A percentile compares a stretch with the other conserved stretches of the same genome.
These are phyloP conservation scores for Mimachlamys varia DNA, from an alignment of 2,888 invertebrate species.

Conservation along the genomic window DNA sequence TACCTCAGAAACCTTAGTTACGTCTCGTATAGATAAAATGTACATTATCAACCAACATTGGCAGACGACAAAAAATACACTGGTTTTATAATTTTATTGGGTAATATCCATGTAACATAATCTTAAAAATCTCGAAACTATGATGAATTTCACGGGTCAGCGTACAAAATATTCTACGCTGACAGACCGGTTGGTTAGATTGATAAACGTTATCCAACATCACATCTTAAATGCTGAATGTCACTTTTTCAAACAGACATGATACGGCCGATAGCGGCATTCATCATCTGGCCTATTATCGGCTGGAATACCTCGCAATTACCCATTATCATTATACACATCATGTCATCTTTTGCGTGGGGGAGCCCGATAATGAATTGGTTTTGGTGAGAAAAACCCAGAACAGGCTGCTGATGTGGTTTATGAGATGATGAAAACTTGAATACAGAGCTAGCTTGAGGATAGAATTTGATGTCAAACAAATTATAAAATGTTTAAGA, in stretches of 20 bases:
- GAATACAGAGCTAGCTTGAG: no score
- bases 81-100: not conserved
- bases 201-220: not conserved
- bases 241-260: constrained; percentile 31
- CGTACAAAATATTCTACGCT: not conserved
- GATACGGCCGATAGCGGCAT: not conserved
- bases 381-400: not conserved
- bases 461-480: no score
- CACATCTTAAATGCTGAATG: not conserved
- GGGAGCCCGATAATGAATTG: not conserved
- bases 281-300: constrained; percentile 4
- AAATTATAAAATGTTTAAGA: not conserved
- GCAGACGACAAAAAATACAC: not conserved
- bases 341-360: constrained; percentile 2
- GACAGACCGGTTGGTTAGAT: not conserved
- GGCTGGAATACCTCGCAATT: constrained; percentile 10
- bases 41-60: not conserved
- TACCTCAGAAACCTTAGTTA: not conserved
- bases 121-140: not conserved
- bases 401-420: not conserved
- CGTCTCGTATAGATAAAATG: not conserved
- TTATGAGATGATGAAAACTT: not conserved
- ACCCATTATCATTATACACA: not conserved
- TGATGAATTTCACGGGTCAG: constrained; percentile 25
- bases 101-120: not conserved